Conservation (phyloP, 1,140 invertebrate species). For the Andrena cerasifolii region DNA sequence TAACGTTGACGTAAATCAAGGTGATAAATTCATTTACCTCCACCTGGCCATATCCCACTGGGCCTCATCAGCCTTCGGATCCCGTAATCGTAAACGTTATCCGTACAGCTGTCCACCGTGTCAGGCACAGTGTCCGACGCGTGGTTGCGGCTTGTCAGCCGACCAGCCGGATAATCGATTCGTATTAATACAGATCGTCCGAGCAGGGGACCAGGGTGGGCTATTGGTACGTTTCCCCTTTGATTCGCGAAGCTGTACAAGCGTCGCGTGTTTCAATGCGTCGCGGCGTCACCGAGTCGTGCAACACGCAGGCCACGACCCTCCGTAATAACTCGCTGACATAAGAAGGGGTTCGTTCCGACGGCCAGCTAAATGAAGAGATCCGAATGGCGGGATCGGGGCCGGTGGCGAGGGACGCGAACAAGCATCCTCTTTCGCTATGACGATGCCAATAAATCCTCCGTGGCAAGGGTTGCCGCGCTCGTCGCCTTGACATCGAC, state of each 20-base stretch:
- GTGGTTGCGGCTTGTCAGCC: background rate
- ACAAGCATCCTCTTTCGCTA: conserved; percentile 51
- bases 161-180: conserved; percentile 1
- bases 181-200: background rate
- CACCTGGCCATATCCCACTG: no score
- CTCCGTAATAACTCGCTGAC: conserved; percentile 40
- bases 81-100: no score
- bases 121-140: conserved; percentile 5
- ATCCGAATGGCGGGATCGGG: conserved; percentile 29
- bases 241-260: conserved; percentile 9
- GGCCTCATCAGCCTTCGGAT: no score
- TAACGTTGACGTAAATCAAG: no score
- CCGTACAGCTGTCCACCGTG: background rate
- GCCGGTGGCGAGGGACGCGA: conserved; percentile 4
- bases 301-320: background rate
- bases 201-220: no score
- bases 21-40: background rate
- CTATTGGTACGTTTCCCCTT: background rate
- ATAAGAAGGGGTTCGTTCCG: background rate
- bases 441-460: conserved; percentile 50
- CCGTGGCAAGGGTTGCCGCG: conserved; percentile 19
- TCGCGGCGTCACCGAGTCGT: background rate
- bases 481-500: conserved; percentile 49
- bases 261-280: background rate
- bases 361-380: conserved; percentile 47